Evolutionary conservation across 2,113 vertebrate genomes (phyloP), one percentile per base, ranked within the genome.

Genomic region (Tachysurus fulvidraco): DNA sequence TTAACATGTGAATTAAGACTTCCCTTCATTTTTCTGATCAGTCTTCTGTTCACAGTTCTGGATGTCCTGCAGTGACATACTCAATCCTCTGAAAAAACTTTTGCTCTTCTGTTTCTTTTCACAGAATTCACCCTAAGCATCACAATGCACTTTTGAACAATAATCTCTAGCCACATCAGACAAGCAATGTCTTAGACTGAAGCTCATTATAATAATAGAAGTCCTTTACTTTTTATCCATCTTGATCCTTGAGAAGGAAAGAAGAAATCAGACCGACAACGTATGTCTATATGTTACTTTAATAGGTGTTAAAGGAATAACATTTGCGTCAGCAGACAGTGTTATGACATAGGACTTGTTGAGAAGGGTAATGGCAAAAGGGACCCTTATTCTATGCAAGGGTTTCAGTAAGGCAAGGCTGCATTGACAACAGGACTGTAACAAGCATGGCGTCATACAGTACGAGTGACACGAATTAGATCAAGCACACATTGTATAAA

Each of bases 231-330:
- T 52, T 1, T 52, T 77, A 13, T 36, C 50, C 50, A 54, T 54
- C 10, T 6, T 76, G 21, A 52, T 50, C 10, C 10, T 50, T 25
- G n/a, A 50, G 12, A 1, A 11, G 13, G 25, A 85, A 82, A 44
- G 25, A 85, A 85, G 30, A 77, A 36, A 59, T 16, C 57, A 77
- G 54, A 76, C 30, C 60, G 23, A 65, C 57, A 60, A 50, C 89
- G 87, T 92, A 93, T 93, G 93, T 74, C 67, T 91, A 92, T 92
- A 91, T 89, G 92, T 94, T 93, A 94, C 93, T 96, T 95, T 96
- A 95, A 95, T 95, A 95, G 90, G 93, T 94, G 93, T 94, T 94
- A 89, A 93, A 94, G 92, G 94, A 94, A 94, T 93, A 93, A 93
- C 93, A 93, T 90, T 94, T 92, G 92, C 88, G 89, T 93, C 92